Evolutionary conservation across 1,140 invertebrate genomes (phyloP), one percentile per base, ranked within the genome.

Genomic region (Batillaria attramentaria): DNA sequence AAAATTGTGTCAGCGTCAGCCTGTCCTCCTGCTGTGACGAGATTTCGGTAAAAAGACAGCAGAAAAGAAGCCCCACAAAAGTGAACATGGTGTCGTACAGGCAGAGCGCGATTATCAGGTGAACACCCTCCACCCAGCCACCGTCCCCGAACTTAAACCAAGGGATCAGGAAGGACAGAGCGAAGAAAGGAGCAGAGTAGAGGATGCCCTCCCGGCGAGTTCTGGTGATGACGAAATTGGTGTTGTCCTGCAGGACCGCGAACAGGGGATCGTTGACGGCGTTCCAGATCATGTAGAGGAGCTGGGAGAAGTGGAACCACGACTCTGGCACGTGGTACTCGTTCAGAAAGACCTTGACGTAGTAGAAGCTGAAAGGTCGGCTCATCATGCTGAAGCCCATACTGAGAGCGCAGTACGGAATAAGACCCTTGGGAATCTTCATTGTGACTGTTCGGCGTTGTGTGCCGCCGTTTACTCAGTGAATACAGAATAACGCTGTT

Each of bases 211-310:
- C 84, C 31, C 87, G 65, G 8, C 92, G 81, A 39, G 87, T 89
- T 50, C 84, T 89, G 28, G 92, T 85, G 81, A 90, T 91, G 62
- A 76, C 54, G 41, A 77, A 84, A 8, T 80, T 81, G n/a, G 83
- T 83, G 41, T 83, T 87, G 79, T 91, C 90, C 75, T 91, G 89
- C 8, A 86, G 78, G 76, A 91, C 91, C 24, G 90, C 91, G 83
- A 92, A 92, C 54, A 92, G 75, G 8, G 91, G 92, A 77, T 92
- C 91, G 78, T 92, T 92, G 43, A 92, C 82, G 0, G 92, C 88
- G 82, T 92, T 92, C 92, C 92, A 92, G 10, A 92, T 57, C 81
- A 92, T 82, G 75, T 89, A 92, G 16, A 92, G 69, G 13, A 90
- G 57, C 79, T 92, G 91, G 6, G 91, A 83, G 10, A 87, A 73